Conservation (phyloP, 2,888 invertebrate genomes). For the Mesorhabditis sp. region DNA sequence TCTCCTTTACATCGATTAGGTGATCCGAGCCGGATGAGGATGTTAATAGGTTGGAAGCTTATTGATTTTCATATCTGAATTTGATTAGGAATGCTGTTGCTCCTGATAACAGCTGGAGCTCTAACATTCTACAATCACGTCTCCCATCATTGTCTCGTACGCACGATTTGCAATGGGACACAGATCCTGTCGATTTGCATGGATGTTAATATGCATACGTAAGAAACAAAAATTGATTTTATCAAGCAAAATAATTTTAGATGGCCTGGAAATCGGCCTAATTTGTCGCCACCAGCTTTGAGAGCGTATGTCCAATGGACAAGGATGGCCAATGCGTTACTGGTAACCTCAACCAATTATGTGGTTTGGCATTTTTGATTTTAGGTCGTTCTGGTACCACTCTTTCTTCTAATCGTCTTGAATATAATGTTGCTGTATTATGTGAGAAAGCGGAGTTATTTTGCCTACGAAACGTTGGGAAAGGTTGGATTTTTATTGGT, state of each 20-base stretch:
- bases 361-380: constrained; percentile 28
- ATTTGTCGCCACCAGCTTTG: constrained; percentile 32
- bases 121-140: constrained; percentile 48
- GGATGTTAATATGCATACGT: constrained; percentile 38
- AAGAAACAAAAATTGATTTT: constrained; percentile 14
- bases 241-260: constrained; percentile 20
- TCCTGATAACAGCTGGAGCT: constrained; percentile 30
- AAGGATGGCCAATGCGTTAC: constrained; percentile 40
- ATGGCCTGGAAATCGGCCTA: constrained; percentile 49
- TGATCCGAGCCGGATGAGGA: constrained; percentile 25
- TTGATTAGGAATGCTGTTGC: constrained; percentile 19
- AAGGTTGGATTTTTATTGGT: not conserved
- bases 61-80: not conserved
- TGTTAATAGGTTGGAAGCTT: constrained; percentile 12
- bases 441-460: constrained; percentile 29
- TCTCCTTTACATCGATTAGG: constrained; percentile 38
- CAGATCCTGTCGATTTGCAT: constrained; percentile 43
- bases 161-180: constrained; percentile 41
- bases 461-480: not conserved
- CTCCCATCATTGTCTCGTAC: constrained; percentile 44
- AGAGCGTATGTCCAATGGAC: constrained; percentile 39
- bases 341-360: constrained; percentile 22
- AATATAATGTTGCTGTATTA: constrained; percentile 35
- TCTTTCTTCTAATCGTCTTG: constrained; percentile 36
- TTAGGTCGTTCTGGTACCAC: constrained; percentile 39